These are phyloP conservation scores for Colletes collaris DNA, from an alignment of 2,888 invertebrate genomes.

Conservation along the genomic window DNA sequence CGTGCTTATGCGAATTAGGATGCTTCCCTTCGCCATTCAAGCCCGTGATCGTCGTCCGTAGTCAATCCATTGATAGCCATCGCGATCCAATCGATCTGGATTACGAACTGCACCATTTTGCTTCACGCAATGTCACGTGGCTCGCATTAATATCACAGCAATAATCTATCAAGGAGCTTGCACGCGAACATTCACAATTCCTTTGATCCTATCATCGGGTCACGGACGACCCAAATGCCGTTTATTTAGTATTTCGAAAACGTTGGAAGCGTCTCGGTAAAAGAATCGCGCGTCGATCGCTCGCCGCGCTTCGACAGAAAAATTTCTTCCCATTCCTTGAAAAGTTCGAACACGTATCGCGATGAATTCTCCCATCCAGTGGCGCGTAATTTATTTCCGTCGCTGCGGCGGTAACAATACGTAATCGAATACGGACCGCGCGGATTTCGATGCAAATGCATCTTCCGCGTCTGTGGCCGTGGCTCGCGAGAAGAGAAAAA, in stretches of 20 bases:
- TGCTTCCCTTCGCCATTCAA: conserved; percentile 33
- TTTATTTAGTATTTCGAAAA: too few relatives aligned
- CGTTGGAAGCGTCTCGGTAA: too few relatives aligned
- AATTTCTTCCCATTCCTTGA: too few relatives aligned
- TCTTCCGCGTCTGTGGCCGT: neutral
- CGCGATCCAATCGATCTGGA: conserved; percentile 31
- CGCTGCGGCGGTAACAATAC: neutral
- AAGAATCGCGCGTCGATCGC: too few relatives aligned
- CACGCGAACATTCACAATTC: neutral
- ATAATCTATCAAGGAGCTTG: neutral
- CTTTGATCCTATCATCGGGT: too few relatives aligned
- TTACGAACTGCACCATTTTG: conserved; percentile 10
- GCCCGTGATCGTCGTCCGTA: conserved; percentile 35
- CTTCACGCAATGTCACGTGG: neutral
- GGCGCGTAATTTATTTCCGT: neutral
- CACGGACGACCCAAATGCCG: too few relatives aligned
- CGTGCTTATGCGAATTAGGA: conserved; percentile 45
- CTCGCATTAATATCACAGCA: neutral
- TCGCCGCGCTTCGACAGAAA: too few relatives aligned
- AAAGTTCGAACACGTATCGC: too few relatives aligned
- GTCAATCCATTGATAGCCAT: neutral
- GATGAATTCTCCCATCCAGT: too few relatives aligned
- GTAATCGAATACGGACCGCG: too few relatives aligned
- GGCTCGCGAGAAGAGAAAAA: neutral
- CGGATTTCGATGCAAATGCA: conserved; percentile 4